Base-by-base conservation (phyloP, 2,113 vertebrate genomes). In the Apeltes quadracus region DNA sequence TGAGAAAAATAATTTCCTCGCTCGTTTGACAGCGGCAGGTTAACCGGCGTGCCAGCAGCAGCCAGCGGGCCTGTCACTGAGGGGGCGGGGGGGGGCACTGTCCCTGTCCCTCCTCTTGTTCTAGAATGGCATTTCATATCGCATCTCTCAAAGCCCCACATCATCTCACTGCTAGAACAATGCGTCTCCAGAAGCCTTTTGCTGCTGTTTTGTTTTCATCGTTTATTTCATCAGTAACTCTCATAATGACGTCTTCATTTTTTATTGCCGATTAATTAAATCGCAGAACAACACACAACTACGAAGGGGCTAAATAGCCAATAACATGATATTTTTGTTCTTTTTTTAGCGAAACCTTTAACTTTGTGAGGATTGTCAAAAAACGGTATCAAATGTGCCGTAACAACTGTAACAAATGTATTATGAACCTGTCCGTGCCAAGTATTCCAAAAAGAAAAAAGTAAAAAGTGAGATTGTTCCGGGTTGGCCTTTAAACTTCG, bases 41-140 rank as follows among this genome's bases (percentile, higher is more conserved):
- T 76, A 76, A 74, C 82, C 69, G 61, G 12, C 79, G 68, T 62
- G 73, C 83, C 80, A 72, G 59, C 23, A 18, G 68, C 77, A 58
- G 83, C 85, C 85, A 14, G 72, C 65, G 83, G 78, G 69, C 68
- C 83, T 83, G 59, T 70, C 78, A 67, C 73, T 27, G 57, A 13
- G 32, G 4, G 6, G 32, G 32, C 4, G 32, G 83, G 83, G 51
- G 83, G 55, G 62, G 73, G 55, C 78, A 84, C 65, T 86, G 50
- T 50, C 69, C 81, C 85, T 78, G 54, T 82, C 77, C 78, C 75
- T 87, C 75, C 74, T 76, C 71, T 75, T 75, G 57, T 71, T 81
- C 77, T 69, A 44, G 32, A 71, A 61, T 79, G 62, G 55, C 73
- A 82, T 88, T 85, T 90, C 78, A 65, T 59, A 66, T 87, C 58